Base-by-base conservation (phyloP, 2,888 invertebrate species). In the Lydus trimaculatus region DNA sequence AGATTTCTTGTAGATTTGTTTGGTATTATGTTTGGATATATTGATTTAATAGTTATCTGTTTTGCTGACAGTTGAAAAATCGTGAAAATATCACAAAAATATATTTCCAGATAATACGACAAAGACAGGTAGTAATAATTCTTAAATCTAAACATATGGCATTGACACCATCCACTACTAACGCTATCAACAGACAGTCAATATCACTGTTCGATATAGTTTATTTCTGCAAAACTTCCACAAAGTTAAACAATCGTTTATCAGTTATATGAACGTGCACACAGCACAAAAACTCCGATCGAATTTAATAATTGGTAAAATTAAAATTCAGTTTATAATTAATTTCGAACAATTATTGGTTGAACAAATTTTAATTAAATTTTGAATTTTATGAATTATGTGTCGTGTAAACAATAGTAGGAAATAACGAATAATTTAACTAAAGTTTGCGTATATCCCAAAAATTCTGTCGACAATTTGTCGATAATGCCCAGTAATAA, bases 351-450 rank as follows among this genome's bases (percentile, higher is more conserved):
- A 52, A 3, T 48, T 23, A 48, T 48, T 48, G 20, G 20, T 48
- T 43, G n/a, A 48, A 25, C 23, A 25, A n/a, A 25, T 52, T 52
- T 52, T 52, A 52, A 52, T 52, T 52, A 52, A 52, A 52, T 13
- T 13, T 36, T 0, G 13, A 36, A n/a, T n/a, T n/a, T n/a, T 36
- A 13, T 36, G 11, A 3, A 25, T 23, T 52, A 2, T 25, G 3
- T 11, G 2, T 4, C 4, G 25, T 52, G 52, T 52, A 52, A 52
- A 52, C 52, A 52, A 52, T 20, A 52, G n/a, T 20, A 52, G n/a
- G 2, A n/a, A 43, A 43, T 43, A 43, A 43, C 2, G 4, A 2
- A 33, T 33, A 33, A 33, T 7, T 17, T 17, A 43, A 5, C 43
- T 13, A 36, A 43, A 17, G 17, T 17, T 43, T 43, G 11, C 5